Base-by-base conservation (phyloP, 2,888 invertebrate genomes). In the Spodoptera picta region DNA sequence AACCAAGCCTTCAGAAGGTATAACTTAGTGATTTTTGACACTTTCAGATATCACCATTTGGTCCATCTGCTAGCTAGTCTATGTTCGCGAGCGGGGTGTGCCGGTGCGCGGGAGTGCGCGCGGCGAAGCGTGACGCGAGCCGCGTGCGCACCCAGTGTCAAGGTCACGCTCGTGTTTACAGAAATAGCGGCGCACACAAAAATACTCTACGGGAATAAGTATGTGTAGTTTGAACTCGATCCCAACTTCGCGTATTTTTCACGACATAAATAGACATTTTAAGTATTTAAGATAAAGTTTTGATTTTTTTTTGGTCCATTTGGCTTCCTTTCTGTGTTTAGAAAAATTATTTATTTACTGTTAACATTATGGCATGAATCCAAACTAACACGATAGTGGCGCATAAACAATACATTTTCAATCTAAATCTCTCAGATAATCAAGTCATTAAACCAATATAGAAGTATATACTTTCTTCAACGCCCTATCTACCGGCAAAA, bases 61-160 rank as follows among this genome's bases (percentile, higher is more conserved):
- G 14, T 41, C 51, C 46, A 52, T 71, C 54, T 64, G 41, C 24
- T 45, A 52, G 41, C 41, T 63, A 61, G 54, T 70, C 65, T 71
- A 41, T 73, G 67, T 12, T 19, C 2, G 4, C n/a, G 59, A 19
- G 50, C 59, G 57, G 57, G 56, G 57, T 74, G 79, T 69, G 77
- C 76, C 62, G 65, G 76, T 72, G 77, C 75, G 78, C 77, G 60
- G 66, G 77, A 74, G 77, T 63, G 66, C 59, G 58, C 60, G 64
- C 62, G 56, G 65, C 74, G 73, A 55, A 61, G 71, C 71, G 75
- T 74, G 77, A 73, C 77, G 73, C 53, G 60, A 11, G 60, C 46
- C 67, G 60, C 65, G 69, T 78, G 68, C 70, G 60, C 70, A 66
- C 69, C 77, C 83, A 85, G 81, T 83, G 84, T 85, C 85, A 85